Conservation (phyloP, 1,140 invertebrate genomes). For the Megalonaias nervosa region DNA sequence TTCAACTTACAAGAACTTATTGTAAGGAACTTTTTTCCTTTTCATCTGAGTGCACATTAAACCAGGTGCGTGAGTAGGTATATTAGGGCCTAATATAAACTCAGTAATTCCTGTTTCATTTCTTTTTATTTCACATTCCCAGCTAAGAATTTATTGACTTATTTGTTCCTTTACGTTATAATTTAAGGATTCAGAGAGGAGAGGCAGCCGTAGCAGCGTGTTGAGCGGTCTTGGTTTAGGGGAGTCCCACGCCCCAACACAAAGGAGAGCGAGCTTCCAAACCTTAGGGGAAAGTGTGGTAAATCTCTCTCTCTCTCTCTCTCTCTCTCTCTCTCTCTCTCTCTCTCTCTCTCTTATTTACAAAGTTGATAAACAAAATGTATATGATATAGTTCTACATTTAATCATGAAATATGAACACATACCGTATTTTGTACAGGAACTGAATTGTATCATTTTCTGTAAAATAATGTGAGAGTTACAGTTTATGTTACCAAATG, state of each 20-base stretch:
- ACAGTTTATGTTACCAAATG: no score
- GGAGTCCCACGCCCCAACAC: slow-evolving; percentile 10
- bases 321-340: no score
- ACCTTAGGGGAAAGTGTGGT: slow-evolving; percentile 62
- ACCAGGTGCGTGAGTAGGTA: neutral
- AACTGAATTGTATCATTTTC: no score
- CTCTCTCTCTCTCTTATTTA: no score
- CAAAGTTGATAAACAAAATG: no score
- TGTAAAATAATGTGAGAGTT: no score
- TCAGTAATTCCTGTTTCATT: slow-evolving; percentile 3
- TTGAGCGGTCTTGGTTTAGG: slow-evolving; percentile 51
- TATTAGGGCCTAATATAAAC: neutral
- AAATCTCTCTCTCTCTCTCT: neutral
- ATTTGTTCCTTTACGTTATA: neutral
- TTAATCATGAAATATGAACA: no score
- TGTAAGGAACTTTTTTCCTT: slow-evolving; percentile 10
- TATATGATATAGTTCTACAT: no score
- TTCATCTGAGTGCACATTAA: slow-evolving; percentile 9
- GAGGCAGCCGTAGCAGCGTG: slow-evolving; percentile 57
- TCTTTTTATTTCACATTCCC: slow-evolving; percentile 2
- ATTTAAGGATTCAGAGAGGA: slow-evolving; percentile 53
- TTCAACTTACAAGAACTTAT: no score
- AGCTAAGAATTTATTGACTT: neutral
- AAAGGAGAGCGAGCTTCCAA: slow-evolving; percentile 61
- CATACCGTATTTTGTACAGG: no score